Conservation (phyloP, 2,888 invertebrate species). For the Bedellia somnulentella region DNA sequence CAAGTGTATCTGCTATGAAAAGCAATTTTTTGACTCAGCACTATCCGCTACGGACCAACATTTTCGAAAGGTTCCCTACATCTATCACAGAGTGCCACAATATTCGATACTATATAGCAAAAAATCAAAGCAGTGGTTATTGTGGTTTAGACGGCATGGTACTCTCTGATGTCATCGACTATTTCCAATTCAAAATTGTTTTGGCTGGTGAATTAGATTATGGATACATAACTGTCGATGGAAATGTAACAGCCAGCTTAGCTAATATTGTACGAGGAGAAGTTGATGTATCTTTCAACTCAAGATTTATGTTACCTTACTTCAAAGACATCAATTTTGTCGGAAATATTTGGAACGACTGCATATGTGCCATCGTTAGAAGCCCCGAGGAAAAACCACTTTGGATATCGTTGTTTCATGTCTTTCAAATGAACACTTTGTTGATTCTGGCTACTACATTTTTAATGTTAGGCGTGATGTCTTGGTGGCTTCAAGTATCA, state of each 20-base stretch:
- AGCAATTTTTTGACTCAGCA: neutral
- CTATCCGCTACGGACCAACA: conserved; percentile 21
- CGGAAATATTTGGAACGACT: conserved; percentile 17
- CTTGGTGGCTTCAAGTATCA: too few relatives aligned
- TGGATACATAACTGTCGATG: conserved; percentile 14
- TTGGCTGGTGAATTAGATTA: conserved; percentile 11
- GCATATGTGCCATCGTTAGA: conserved; percentile 20
- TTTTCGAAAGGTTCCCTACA: conserved; percentile 26
- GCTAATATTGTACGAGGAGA: conserved; percentile 17
- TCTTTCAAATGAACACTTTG: conserved; percentile 10
- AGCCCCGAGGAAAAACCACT: conserved; percentile 17
- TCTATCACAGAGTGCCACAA: conserved; percentile 18
- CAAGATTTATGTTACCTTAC: conserved; percentile 24
- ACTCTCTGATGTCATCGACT: conserved; percentile 19
- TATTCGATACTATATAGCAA: conserved; percentile 15
- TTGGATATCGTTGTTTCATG: conserved; percentile 19
- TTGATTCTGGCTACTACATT: conserved; percentile 10
- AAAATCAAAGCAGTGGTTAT: conserved; percentile 15
- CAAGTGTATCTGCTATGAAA: too few relatives aligned
- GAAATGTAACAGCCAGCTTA: conserved; percentile 17
- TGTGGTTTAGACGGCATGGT: conserved; percentile 28
- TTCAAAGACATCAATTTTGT: conserved; percentile 15
- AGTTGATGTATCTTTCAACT: conserved; percentile 29
- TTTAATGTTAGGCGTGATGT: conserved; percentile 12
- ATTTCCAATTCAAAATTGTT: conserved; percentile 19